Evolutionary conservation across 2,113 vertebrate species (phyloP), one percentile per base, ranked within the genome.

Genomic region (Dicaeum eximium): DNA sequence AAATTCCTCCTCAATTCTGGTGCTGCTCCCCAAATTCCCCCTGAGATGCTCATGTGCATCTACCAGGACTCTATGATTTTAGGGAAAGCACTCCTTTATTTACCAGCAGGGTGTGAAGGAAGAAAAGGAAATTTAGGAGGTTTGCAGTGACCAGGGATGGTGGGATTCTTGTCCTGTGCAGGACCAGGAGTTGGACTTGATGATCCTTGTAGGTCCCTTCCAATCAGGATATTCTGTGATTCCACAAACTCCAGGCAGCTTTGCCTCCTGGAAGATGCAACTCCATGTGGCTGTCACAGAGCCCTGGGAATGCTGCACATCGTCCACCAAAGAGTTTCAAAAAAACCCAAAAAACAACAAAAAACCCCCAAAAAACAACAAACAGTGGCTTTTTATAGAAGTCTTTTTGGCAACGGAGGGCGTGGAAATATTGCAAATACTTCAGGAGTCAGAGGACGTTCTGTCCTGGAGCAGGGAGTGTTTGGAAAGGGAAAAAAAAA

Each of bases 401-500:
- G 62, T 40, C 86, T 93, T 92, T 85, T 67, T 96, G 96, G 96
- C 91, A 93, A 75, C 1, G 0, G 77, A 89, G 72, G 84, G 95
- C 45, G 75, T 92, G 94, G 94, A 97, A 96, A 94, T 96, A 92
- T 64, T 93, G 94, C 74, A 86, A 93, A 97, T 92, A 93, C 90
- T 95, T 97, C 70, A 91, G 87, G 79, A 93, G 94, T 95, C 92
- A 97, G 93, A 94, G 94, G 93, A 96, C 95, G 16, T 97, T 95
- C 94, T 95, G 94, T 97, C 80, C 94, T 71, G 67, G 45, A 94
- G 72, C 1, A 0, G 51, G 91, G 77, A 89, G 21, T 4, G 3
- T 91, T 94, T 67, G 71, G 84, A 78, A 80, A 67, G 40, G 18
- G 14, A 27, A 51, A 85, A 21, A 54, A 72, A 90, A 86, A 18